Evolutionary conservation across 2,113 vertebrate genomes (phyloP), one percentile per base, ranked within the genome.

Genomic region (Platichthys flesus): DNA sequence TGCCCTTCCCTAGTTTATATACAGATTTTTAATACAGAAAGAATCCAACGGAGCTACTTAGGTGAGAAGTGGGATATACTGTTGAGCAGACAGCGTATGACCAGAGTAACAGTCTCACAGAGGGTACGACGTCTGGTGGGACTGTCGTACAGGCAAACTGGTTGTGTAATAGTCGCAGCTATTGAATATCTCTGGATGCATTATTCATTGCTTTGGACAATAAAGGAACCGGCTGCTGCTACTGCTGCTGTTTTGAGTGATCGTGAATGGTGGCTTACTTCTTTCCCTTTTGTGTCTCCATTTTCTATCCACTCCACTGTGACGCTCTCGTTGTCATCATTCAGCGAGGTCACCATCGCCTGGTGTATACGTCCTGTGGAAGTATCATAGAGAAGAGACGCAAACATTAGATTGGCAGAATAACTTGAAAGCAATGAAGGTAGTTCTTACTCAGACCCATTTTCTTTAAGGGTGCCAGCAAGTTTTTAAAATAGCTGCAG

Each of bases 241-340:
- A 8, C 64, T 45, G 52, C 64, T 45, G 52, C 15, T 23, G 51
- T n/a, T 52, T 63, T 67, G 28, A 76, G 40, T 2, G 0, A 49
- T 24, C 61, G 59, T 61, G 42, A 66, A 79, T 40, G 23, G 20
- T 31, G 2, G 26, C 78, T 88, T 90, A 98, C 98, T 95, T 98
- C 97, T 95, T 99, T 99, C 85, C 97, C 97, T 95, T 99, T 99
- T 82, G 97, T 98, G 92, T 98, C 97, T 85, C 97, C 97, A 94
- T 98, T 98, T 95, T 99, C 98, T 89, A 98, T 98, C 98, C 98
- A 98, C 81, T 99, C 98, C 89, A 99, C 98, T 10, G 97, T 99
- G 83, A 98, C 96, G 8, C 98, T 98, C 94, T 98, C 97, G 55
- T 97, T 98, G 86, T 98, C 96, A 88, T 98, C 97, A 86, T 98